A percentile compares a stretch with the other conserved stretches of the same genome.
Evolutionary conservation across 2,888 invertebrate genomes (phyloP).

Genomic region (Troilus luridus): DNA sequence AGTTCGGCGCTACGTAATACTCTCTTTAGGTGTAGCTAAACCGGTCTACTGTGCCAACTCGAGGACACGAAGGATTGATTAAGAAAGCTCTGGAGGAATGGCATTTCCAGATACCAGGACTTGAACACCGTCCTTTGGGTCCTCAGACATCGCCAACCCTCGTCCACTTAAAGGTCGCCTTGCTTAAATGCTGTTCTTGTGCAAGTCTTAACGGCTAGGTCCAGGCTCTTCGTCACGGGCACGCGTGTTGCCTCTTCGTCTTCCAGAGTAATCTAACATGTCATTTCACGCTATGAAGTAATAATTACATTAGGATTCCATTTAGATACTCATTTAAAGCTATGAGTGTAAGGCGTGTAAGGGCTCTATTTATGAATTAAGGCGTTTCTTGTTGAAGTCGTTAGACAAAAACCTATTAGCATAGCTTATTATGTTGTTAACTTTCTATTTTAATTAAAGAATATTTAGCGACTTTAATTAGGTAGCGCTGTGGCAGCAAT

Average conservation of each 20-base stretch:
- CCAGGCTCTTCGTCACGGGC: slow-evolving; percentile 5
- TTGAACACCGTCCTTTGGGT: background rate
- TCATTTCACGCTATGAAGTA: slow-evolving; percentile 13
- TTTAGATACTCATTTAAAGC: slow-evolving; percentile 8
- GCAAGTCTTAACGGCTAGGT: background rate
- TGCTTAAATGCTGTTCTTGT: slow-evolving; percentile 20
- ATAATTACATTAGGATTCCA: slow-evolving; percentile 11
- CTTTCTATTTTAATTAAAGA: background rate
- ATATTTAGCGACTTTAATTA: background rate
- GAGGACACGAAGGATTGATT: slow-evolving; percentile 9
- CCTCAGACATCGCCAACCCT: background rate
- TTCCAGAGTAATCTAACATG: background rate
- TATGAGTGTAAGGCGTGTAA: background rate
- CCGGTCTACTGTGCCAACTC: background rate
- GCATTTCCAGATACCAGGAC: slow-evolving; percentile 13
- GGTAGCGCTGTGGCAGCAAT: background rate
- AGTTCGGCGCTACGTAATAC: background rate
- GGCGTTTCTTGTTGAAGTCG: slow-evolving; percentile 2
- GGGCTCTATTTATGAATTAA: background rate
- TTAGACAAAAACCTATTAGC: background rate
- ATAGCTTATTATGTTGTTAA: background rate
- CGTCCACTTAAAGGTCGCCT: slow-evolving; percentile 29
- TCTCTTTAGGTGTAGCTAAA: background rate
- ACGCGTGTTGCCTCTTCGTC: background rate
- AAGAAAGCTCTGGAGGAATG: slow-evolving; percentile 26